phyloP scores from a whole-genome alignment of 2,888 invertebrate species.

The Eubasilissa splendida region DNA sequence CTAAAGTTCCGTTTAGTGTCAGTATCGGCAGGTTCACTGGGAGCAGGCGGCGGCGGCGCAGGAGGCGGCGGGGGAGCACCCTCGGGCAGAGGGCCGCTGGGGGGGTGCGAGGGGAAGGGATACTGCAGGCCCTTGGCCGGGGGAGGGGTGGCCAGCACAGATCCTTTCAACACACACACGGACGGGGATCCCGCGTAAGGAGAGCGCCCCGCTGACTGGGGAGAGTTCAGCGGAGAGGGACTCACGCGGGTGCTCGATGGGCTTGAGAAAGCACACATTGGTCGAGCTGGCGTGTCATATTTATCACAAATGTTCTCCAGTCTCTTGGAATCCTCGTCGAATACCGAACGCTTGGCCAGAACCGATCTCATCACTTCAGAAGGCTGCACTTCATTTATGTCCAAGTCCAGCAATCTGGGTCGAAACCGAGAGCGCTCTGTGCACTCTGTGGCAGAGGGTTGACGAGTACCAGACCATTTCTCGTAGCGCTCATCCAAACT shows the following conservation, averaged over 20 bases:
- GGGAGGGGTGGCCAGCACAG: slow-evolving; percentile 59
- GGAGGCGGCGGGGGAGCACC: slow-evolving; percentile 61
- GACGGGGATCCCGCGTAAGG: slow-evolving; percentile 59
- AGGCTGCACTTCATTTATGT: slow-evolving; percentile 87
- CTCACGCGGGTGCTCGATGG: slow-evolving; percentile 58
- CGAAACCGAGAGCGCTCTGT: slow-evolving; percentile 76
- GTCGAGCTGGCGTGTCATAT: slow-evolving; percentile 76
- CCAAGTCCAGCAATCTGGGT: slow-evolving; percentile 84
- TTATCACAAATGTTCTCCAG: slow-evolving; percentile 90
- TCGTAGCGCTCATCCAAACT: slow-evolving; percentile 95
- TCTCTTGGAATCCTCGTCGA: slow-evolving; percentile 95
- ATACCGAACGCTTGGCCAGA: slow-evolving; percentile 92
- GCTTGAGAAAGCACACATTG: slow-evolving; percentile 56
- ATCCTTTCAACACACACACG: slow-evolving; percentile 38
- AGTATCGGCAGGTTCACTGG: slow-evolving; percentile 59
- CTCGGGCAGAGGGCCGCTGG: slow-evolving; percentile 64
- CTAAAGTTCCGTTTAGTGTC: slow-evolving; percentile 43
- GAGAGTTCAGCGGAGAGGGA: slow-evolving; percentile 55
- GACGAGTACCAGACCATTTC: slow-evolving; percentile 85
- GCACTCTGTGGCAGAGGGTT: slow-evolving; percentile 72
- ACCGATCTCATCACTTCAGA: slow-evolving; percentile 95
- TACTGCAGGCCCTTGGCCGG: slow-evolving; percentile 76
- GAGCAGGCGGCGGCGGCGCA: slow-evolving; percentile 65
- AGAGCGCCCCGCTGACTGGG: slow-evolving; percentile 56
- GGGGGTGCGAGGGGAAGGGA: slow-evolving; percentile 87